Conservation (phyloP, 2,888 invertebrate species). For the Pterostichus niger region DNA sequence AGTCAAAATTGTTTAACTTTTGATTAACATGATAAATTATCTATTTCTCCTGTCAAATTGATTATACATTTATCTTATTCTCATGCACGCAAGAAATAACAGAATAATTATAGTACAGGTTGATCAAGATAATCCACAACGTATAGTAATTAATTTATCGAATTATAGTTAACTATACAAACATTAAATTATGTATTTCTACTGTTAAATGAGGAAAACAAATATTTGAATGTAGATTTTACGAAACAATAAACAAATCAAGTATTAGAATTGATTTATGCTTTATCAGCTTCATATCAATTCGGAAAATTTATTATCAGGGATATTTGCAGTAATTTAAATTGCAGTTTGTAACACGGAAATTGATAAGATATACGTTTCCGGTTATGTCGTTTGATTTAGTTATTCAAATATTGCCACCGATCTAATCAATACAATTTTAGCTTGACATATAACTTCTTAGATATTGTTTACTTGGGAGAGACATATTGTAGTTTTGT, state of each 20-base stretch:
- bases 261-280: constrained; percentile 10
- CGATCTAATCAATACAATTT: not conserved
- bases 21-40: not conserved
- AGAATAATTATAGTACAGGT: constrained; percentile 9
- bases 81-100: not conserved
- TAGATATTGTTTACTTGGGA: not conserved
- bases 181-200: not conserved
- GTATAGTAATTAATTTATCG: constrained; percentile 20
- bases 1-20: too few relatives aligned
- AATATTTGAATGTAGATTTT: not conserved
- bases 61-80: not conserved
- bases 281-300: constrained; percentile 8
- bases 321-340: constrained; percentile 14
- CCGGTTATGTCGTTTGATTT: constrained; percentile 8
- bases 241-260: not conserved
- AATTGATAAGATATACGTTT: constrained; percentile 26
- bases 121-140: constrained; percentile 10
- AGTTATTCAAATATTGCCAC: constrained; percentile 25
- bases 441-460: not conserved
- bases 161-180: constrained; percentile 5
- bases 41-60: not conserved
- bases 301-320: constrained; percentile 8
- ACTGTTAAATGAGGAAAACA: not conserved
- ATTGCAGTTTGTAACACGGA: constrained; percentile 3
- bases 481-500: too few relatives aligned